phyloP scores from a whole-genome alignment of 2,113 vertebrate species.

The Neotragus moschatus region DNA sequence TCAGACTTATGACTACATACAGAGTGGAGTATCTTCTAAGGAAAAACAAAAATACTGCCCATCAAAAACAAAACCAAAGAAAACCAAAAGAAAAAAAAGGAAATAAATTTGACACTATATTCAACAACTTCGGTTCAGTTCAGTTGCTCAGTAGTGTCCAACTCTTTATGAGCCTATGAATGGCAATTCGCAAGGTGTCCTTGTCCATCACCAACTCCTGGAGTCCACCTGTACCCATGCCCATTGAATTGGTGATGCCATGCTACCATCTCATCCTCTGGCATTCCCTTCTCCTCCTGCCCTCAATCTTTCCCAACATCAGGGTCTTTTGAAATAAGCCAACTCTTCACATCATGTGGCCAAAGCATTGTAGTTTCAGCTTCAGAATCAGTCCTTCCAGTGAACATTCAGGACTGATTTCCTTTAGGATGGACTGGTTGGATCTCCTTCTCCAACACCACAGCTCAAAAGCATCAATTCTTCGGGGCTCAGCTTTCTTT shows the following conservation, averaged over 20 bases:
- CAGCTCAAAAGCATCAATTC: no score
- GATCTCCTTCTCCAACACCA: not conserved
- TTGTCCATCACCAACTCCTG: not conserved
- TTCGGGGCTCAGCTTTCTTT: no score
- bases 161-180: not conserved
- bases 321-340: not conserved
- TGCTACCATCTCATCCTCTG: not conserved
- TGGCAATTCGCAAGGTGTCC: rapidly evolving
- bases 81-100: no score
- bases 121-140: not conserved
- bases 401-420: not conserved
- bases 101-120: not conserved
- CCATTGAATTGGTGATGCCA: not conserved
- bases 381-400: not conserved
- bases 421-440: not conserved
- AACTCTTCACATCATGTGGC: not conserved
- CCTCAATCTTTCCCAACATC: not conserved
- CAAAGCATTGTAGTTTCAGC: not conserved
- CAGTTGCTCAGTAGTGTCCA: not conserved
- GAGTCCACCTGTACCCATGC: not conserved
- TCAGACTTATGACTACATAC: not conserved
- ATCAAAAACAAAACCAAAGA: not conserved
- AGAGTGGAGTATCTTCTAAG: not conserved
- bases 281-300: not conserved
- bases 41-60: not conserved